These are phyloP conservation scores for Endotricha flammealis DNA, from an alignment of 2,888 invertebrate species.

Conservation along the genomic window DNA sequence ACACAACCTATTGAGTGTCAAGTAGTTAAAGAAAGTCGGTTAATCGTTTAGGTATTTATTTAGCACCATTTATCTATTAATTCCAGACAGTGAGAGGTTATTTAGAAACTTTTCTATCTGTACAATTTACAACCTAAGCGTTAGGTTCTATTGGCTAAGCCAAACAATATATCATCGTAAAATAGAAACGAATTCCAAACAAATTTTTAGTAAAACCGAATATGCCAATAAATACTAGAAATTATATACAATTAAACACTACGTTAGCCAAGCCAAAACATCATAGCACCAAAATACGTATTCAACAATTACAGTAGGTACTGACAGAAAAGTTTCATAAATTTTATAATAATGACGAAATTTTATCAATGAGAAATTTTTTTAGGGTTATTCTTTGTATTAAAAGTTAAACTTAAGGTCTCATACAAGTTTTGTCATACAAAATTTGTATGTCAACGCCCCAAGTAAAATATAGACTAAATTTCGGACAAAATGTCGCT, in stretches of 20 bases:
- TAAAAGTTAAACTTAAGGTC: no score
- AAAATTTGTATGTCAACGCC: no score
- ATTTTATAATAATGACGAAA: slow-evolving; percentile 13
- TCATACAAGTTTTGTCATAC: no score
- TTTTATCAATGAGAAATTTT: no score
- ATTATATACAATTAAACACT: slow-evolving; percentile 60
- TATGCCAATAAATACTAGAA: slow-evolving; percentile 64
- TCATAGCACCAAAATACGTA: slow-evolving; percentile 73
- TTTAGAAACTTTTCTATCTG: slow-evolving; percentile 71
- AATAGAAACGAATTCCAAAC: no score
- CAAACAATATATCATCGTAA: slow-evolving; percentile 33
- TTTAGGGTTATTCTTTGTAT: no score
- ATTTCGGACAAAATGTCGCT: no score
- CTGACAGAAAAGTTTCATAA: slow-evolving; percentile 72
- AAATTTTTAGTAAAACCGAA: slow-evolving; percentile 45
- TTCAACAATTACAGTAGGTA: slow-evolving; percentile 44
- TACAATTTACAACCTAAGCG: slow-evolving; percentile 54
- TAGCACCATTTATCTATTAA: slow-evolving; percentile 54
- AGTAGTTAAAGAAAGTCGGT: slow-evolving; percentile 20
- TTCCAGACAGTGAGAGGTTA: slow-evolving; percentile 58
- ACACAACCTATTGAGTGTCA: slow-evolving; percentile 44
- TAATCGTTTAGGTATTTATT: slow-evolving; percentile 25
- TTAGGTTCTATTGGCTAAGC: slow-evolving; percentile 59
- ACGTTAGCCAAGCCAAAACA: slow-evolving; percentile 74
- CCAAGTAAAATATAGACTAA: no score